These are phyloP conservation scores for Lagria hirta DNA, from an alignment of 2,888 invertebrate genomes.

Conservation along the genomic window DNA sequence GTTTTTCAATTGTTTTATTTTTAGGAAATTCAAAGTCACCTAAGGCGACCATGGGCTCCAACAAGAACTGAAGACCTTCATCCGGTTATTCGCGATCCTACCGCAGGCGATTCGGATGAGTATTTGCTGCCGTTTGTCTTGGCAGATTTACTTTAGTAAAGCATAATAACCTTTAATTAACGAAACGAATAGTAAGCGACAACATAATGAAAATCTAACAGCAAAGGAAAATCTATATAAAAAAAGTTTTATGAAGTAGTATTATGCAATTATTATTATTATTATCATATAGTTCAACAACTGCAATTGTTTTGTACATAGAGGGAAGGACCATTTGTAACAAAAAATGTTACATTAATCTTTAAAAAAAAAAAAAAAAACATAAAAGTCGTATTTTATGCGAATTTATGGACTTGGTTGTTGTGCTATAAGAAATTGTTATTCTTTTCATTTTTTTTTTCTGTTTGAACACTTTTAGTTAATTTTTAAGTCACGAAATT, in stretches of 20 bases:
- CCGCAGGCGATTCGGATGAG: conserved; percentile 59
- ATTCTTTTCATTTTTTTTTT: too few relatives aligned
- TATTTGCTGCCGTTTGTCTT: conserved; percentile 61
- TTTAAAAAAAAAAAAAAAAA: too few relatives aligned
- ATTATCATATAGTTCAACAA: conserved; percentile 25
- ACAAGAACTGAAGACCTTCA: conserved; percentile 58
- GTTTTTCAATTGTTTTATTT: conserved; percentile 1
- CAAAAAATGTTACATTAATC: conserved; percentile 3
- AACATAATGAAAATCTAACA: conserved; percentile 15
- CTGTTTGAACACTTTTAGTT: background rate
- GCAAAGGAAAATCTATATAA: too few relatives aligned
- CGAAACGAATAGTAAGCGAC: conserved; percentile 12
- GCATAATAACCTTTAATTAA: conserved; percentile 29
- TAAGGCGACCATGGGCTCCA: conserved; percentile 61
- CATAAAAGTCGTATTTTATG: conserved; percentile 7
- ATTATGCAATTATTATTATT: too few relatives aligned
- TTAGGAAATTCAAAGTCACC: conserved; percentile 36
- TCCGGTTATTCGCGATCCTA: conserved; percentile 58
- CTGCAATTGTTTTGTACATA: conserved; percentile 14
- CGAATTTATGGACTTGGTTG: conserved; percentile 7
- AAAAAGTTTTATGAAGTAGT: too few relatives aligned
- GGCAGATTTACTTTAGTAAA: conserved; percentile 57
- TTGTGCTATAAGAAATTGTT: conserved; percentile 4
- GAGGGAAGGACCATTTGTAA: conserved; percentile 22
- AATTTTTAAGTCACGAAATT: background rate